A percentile compares a stretch with the other conserved stretches of the same genome.
Conservation (phyloP, 2,113 vertebrate species). For the Ranitomeya variabilis region DNA sequence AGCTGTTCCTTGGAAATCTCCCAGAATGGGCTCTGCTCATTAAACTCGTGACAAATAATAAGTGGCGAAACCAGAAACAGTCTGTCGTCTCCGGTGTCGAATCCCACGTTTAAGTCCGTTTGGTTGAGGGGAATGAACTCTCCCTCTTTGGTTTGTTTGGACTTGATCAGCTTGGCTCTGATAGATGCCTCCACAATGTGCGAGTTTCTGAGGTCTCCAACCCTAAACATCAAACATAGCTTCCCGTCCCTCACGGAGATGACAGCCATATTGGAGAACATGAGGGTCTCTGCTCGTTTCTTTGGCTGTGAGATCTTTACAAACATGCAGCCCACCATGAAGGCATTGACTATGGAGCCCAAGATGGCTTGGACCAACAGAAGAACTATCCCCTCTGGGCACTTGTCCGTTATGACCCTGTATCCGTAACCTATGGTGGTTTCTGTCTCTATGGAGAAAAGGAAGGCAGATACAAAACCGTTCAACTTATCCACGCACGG, state of each 20-base stretch:
- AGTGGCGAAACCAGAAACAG: slow-evolving; percentile 57
- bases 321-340: slow-evolving; percentile 60
- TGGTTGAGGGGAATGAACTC: slow-evolving; percentile 59
- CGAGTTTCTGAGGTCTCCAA: slow-evolving; percentile 55
- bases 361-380: slow-evolving; percentile 56
- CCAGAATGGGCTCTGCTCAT: slow-evolving; percentile 54
- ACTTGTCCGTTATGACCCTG: slow-evolving; percentile 57
- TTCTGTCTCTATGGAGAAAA: slow-evolving; percentile 54
- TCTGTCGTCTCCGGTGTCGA: slow-evolving; percentile 57
- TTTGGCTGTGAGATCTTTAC: slow-evolving; percentile 59
- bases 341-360: slow-evolving; percentile 56
- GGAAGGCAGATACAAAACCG: slow-evolving; percentile 55
- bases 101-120: slow-evolving; percentile 55
- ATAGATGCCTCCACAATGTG: slow-evolving; percentile 59
- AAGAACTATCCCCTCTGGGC: slow-evolving; percentile 56
- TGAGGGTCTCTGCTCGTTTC: slow-evolving; percentile 57
- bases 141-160: slow-evolving; percentile 57
- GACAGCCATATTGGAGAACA: slow-evolving; percentile 57
- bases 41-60: slow-evolving; percentile 57
- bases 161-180: slow-evolving; percentile 57
- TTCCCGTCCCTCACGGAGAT: slow-evolving; percentile 55
- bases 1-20: slow-evolving; percentile 53
- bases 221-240: slow-evolving; percentile 57
- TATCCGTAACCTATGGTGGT: slow-evolving; percentile 57
- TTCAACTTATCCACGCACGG: slow-evolving; percentile 56